Evolutionary conservation across 1,140 invertebrate genomes (phyloP).

Genomic region (Lamellibrachia luymesi): DNA sequence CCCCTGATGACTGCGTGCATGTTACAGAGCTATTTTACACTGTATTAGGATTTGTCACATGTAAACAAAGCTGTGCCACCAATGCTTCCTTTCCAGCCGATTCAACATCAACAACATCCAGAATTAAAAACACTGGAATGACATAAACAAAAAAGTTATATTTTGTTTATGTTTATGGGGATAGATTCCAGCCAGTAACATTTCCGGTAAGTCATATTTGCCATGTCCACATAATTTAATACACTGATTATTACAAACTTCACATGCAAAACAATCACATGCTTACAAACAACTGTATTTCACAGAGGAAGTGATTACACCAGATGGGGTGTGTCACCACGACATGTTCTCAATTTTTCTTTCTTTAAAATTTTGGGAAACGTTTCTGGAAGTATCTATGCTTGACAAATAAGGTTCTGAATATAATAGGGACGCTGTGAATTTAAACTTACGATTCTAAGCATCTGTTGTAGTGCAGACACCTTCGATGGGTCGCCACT

Average conservation of each 20-base stretch:
- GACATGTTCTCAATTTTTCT: background rate
- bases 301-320: background rate
- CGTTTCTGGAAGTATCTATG: background rate
- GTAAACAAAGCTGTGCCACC: background rate
- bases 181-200: background rate
- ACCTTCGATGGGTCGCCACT: conserved; percentile 52
- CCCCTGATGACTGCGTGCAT: background rate
- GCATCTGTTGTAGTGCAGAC: conserved; percentile 59
- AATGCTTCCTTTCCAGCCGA: background rate
- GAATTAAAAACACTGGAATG: background rate
- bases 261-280: too few species aligned
- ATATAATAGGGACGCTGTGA: background rate
- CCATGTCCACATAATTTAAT: background rate
- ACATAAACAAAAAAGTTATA: background rate
- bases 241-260: background rate
- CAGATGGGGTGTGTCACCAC: background rate
- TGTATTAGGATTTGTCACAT: background rate
- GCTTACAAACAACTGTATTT: too few species aligned
- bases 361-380: background rate
- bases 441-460: conserved; percentile 53
- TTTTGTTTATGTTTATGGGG: background rate
- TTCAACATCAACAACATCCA: background rate
- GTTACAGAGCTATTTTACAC: background rate
- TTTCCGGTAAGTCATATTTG: background rate
- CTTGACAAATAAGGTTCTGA: background rate